These are phyloP conservation scores for Limnephilus lunatus DNA, from an alignment of 2,888 invertebrate genomes.

Conservation along the genomic window DNA sequence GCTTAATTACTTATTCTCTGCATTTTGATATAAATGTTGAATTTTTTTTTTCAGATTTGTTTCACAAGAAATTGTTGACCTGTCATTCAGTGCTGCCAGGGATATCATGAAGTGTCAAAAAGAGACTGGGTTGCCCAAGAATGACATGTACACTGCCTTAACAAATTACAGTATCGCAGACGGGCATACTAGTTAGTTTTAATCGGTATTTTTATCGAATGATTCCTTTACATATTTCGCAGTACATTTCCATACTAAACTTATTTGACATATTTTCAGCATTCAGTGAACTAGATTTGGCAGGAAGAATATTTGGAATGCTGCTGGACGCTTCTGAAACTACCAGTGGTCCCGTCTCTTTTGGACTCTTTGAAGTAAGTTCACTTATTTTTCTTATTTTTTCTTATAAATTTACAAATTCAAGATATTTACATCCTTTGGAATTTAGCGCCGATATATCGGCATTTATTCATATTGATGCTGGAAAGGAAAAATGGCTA, in stretches of 20 bases:
- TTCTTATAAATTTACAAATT: not conserved
- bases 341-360: conserved; percentile 27
- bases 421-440: too few relatives aligned
- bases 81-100: not conserved
- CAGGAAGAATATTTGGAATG: conserved; percentile 49
- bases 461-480: too few relatives aligned
- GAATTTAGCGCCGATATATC: too few relatives aligned
- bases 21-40: not conserved
- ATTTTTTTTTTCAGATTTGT: conserved; percentile 38
- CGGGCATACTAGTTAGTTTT: not conserved
- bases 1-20: too few relatives aligned
- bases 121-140: conserved; percentile 42
- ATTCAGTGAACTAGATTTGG: conserved; percentile 19
- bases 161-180: conserved; percentile 33
- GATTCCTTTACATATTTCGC: not conserved
- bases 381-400: not conserved
- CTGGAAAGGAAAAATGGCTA: too few relatives aligned
- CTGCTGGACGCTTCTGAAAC: conserved; percentile 44
- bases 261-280: not conserved
- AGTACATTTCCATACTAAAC: not conserved
- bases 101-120: conserved; percentile 46
- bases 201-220: not conserved
- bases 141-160: conserved; percentile 43
- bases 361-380: conserved; percentile 44
- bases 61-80: conserved; percentile 26